phyloP scores from a whole-genome alignment of 2,113 vertebrate genomes.

The Cinclus mexicanus region DNA sequence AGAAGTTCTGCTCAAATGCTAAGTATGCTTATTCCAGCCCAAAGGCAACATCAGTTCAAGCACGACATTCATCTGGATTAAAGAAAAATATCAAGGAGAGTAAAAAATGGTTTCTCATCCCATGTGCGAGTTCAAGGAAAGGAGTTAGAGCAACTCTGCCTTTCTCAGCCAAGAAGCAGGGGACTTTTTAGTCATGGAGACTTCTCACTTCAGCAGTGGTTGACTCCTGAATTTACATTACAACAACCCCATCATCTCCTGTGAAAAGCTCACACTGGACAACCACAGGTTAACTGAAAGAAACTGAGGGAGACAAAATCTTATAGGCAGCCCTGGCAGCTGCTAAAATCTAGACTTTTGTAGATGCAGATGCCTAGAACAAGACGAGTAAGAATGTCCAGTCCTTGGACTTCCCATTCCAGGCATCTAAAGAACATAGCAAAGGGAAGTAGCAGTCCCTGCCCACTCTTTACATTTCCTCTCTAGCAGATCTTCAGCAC shows the following conservation, averaged over 20 bases:
- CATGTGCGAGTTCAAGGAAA: not conserved
- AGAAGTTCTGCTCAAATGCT: conserved; percentile 34
- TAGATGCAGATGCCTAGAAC: not conserved
- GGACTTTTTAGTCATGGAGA: not conserved
- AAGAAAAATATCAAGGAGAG: not conserved
- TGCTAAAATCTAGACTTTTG: not conserved
- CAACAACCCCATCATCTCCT: not conserved
- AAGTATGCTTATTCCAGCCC: conserved; percentile 24
- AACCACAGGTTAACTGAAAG: not conserved
- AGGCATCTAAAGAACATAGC: not conserved
- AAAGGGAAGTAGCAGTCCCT: not conserved
- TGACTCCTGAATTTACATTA: not conserved
- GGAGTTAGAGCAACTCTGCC: not conserved
- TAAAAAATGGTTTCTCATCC: not conserved
- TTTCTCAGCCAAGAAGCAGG: not conserved
- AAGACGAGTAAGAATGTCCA: not conserved
- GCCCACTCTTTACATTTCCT: not conserved
- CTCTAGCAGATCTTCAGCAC: not conserved
- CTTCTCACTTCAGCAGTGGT: not conserved
- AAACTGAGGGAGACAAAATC: not conserved
- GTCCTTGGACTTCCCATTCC: not conserved
- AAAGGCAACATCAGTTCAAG: not conserved
- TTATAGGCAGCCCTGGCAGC: not conserved
- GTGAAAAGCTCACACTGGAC: not conserved
- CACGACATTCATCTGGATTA: not conserved